Conservation (phyloP, 2,113 vertebrate species). For the Carassius carassius region DNA sequence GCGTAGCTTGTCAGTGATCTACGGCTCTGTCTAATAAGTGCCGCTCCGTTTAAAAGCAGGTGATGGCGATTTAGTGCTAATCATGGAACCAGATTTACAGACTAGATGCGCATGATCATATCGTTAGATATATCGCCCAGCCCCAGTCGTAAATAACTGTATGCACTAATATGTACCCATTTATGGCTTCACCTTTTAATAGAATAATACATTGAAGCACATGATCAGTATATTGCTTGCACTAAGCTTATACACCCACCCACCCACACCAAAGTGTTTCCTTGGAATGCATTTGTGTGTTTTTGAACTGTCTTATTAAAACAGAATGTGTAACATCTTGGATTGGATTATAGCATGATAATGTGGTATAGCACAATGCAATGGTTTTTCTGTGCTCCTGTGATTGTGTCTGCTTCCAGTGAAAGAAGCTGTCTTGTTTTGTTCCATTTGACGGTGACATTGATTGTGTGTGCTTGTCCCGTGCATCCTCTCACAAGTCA, state of each 20-base stretch:
- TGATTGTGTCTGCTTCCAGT: slow-evolving; percentile 35
- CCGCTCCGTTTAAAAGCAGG: no score
- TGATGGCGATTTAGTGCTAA: no score
- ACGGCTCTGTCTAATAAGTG: no score
- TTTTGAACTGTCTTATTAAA: background rate
- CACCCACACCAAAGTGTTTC: background rate
- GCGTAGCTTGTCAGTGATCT: no score
- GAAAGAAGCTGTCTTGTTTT: slow-evolving; percentile 35
- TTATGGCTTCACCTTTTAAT: background rate
- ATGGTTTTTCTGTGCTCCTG: background rate
- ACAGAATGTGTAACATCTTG: background rate
- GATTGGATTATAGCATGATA: background rate
- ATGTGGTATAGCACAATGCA: background rate
- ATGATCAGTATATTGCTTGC: background rate
- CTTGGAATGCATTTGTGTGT: background rate
- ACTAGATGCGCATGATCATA: no score
- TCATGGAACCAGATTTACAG: no score
- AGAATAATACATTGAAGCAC: background rate
- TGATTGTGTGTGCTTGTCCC: slow-evolving; percentile 57
- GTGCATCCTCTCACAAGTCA: slow-evolving; percentile 50
- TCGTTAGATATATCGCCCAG: no score
- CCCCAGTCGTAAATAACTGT: no score
- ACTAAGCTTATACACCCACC: background rate
- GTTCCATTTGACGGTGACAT: slow-evolving; percentile 50
- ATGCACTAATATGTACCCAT: background rate